Evolutionary conservation across 2,888 invertebrate species (phyloP), one percentile per base, ranked within the genome.

Genomic region (Drosophila buzzatii): DNA sequence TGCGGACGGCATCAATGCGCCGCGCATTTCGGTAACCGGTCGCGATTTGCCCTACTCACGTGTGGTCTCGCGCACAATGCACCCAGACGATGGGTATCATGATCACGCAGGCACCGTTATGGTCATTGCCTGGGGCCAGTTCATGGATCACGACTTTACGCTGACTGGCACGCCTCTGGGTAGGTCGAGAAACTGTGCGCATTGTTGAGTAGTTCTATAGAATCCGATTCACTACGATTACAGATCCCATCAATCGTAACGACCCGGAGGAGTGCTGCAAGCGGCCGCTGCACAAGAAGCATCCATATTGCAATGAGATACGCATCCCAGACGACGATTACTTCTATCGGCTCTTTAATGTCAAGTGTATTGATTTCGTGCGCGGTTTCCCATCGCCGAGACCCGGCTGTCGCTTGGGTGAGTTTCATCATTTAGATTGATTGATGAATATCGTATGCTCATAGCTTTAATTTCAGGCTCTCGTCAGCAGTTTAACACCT

Each of bases 91-190:
- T 81, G 98, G 98, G 45, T 98, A 96, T 94, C 98, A 98, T 92
- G 98, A 98, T 93, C 98, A 98, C 93, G 98, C 98, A 35, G 97
- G 98, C 59, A 98, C 98, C 37, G 97, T 98, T 85, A 97, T 98
- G 96, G 96, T 98, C 55, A 93, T 92, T 74, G 97, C 98, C 65
- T 98, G 98, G 98, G 98, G 98, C 85, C 98, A 98, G 93, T 98
- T 98, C 93, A 97, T 98, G 96, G 98, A 98, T 93, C 98, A 98
- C 94, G 98, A 98, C 93, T 97, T 97, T 88, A 98, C 98, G 7
- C 94, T 98, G 44, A 97, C 97, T 64, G 98, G 95, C 80, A 98
- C 97, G 33, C 97, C 98, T 49, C 94, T 98, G 76, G 97, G 97
- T 97, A 94, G 93, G 93, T 77, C 63, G 14, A 39, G 12, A 5